Conservation (phyloP, 2,113 vertebrate genomes). For the Myotis brandtii region DNA sequence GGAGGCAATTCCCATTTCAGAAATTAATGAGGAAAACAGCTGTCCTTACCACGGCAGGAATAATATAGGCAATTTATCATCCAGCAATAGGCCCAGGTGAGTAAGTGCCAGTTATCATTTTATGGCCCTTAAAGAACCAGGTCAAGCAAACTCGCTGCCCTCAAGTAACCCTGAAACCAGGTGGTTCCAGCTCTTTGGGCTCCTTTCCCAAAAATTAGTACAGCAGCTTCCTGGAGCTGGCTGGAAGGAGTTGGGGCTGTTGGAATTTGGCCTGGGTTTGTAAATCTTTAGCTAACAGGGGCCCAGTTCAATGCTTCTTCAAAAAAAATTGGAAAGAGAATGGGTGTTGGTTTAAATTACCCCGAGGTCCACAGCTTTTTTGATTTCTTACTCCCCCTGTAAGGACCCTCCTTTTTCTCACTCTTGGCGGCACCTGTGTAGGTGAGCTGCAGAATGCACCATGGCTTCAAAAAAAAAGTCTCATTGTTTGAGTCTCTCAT, state of each 20-base stretch:
- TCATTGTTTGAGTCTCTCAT: conserved; percentile 41
- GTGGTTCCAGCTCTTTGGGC: conserved; percentile 49
- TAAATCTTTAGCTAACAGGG: conserved; percentile 66
- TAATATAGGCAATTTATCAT: background rate
- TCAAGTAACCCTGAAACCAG: conserved; percentile 62
- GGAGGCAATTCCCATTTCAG: background rate
- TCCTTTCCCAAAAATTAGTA: conserved; percentile 58
- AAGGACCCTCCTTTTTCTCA: background rate
- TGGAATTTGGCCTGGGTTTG: conserved; percentile 69
- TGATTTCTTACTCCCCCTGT: background rate
- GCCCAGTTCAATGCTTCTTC: conserved; percentile 28
- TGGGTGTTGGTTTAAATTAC: conserved; percentile 22
- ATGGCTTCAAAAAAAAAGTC: background rate
- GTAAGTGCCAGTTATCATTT: background rate
- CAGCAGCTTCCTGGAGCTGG: conserved; percentile 53
- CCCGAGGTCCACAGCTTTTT: background rate
- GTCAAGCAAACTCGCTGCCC: conserved; percentile 13
- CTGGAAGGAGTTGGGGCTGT: conserved; percentile 11
- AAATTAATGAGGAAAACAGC: background rate
- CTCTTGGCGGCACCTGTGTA: background rate
- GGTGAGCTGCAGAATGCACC: background rate
- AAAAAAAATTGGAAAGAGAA: conserved; percentile 12
- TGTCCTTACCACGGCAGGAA: background rate
- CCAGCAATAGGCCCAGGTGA: background rate
- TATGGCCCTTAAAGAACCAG: conserved; percentile 28